phyloP scores from a whole-genome alignment of 2,888 invertebrate species.

The Rhingia rostrata region DNA sequence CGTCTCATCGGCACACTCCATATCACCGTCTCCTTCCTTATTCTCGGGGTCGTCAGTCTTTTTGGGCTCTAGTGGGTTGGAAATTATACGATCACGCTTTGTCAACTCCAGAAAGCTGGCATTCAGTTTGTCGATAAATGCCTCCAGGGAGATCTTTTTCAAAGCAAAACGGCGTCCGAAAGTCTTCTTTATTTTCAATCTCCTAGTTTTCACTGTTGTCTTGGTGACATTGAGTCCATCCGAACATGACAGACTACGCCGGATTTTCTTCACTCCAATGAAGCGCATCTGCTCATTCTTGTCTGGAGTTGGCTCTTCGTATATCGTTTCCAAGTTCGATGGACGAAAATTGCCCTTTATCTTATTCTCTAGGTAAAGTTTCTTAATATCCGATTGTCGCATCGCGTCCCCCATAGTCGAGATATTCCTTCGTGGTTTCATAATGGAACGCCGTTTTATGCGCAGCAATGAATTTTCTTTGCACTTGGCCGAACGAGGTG shows the following conservation, averaged over 20 bases:
- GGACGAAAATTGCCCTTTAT: slow-evolving; percentile 80
- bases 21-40: slow-evolving; percentile 26
- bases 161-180: slow-evolving; percentile 79
- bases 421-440: slow-evolving; percentile 76
- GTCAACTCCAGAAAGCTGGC: slow-evolving; percentile 77
- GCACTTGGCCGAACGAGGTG: slow-evolving; percentile 78
- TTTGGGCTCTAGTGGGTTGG: slow-evolving; percentile 44
- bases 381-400: slow-evolving; percentile 77
- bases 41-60: slow-evolving; percentile 29
- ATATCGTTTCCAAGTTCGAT: slow-evolving; percentile 80
- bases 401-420: slow-evolving; percentile 51
- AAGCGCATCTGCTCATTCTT: slow-evolving; percentile 76
- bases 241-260: slow-evolving; percentile 78
- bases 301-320: slow-evolving; percentile 78
- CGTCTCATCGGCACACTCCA: slow-evolving; percentile 60
- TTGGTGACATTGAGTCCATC: slow-evolving; percentile 80
- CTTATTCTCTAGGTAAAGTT: slow-evolving; percentile 79
- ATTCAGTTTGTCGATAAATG: slow-evolving; percentile 80
- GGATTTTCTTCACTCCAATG: slow-evolving; percentile 79
- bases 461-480: slow-evolving; percentile 77
- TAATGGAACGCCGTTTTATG: slow-evolving; percentile 78
- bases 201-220: slow-evolving; percentile 78
- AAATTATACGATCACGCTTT: slow-evolving; percentile 14
- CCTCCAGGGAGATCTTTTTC: slow-evolving; percentile 80
- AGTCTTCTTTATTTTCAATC: slow-evolving; percentile 80